Conservation (phyloP, 1,140 invertebrate species). For the Parasteatoda tepidariorum region DNA sequence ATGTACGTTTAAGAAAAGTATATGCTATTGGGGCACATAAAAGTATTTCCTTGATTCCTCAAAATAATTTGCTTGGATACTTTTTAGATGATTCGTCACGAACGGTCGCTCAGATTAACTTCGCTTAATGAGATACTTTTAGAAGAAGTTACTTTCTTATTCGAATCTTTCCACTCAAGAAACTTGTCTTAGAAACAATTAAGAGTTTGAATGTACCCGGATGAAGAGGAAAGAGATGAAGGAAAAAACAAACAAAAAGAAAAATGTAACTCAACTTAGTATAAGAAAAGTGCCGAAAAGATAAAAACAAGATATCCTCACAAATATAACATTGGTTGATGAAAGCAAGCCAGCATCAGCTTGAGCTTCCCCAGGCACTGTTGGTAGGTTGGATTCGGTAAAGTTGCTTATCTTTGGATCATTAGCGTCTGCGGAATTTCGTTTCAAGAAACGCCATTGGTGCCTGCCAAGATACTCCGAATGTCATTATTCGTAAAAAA, state of each 20-base stretch:
- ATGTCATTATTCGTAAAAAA: slow-evolving; percentile 57
- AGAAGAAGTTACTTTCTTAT: neutral
- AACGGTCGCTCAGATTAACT: neutral
- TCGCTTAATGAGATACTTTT: neutral
- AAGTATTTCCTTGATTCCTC: no score
- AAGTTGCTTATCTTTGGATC: slow-evolving; percentile 40
- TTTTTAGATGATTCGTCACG: no score
- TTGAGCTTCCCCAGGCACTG: slow-evolving; percentile 45
- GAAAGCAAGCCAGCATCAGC: slow-evolving; percentile 15
- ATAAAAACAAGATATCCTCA: slow-evolving; percentile 42
- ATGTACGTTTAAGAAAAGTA: no score
- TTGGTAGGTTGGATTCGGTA: slow-evolving; percentile 31
- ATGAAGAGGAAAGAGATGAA: no score
- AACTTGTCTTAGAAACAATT: neutral
- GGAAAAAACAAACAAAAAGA: neutral
- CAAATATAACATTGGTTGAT: slow-evolving; percentile 37
- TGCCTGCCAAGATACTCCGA: slow-evolving; percentile 23
- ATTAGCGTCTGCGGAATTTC: slow-evolving; percentile 48
- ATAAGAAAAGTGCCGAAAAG: slow-evolving; percentile 20
- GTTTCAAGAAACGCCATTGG: slow-evolving; percentile 39
- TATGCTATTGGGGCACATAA: no score
- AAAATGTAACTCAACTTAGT: slow-evolving; percentile 10
- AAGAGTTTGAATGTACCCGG: neutral
- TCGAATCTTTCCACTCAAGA: neutral
- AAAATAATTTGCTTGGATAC: no score